A percentile compares a stretch with the other conserved stretches of the same genome.
Evolutionary conservation across 1,140 invertebrate species (phyloP).

Genomic region (Campoletis sonorensis): DNA sequence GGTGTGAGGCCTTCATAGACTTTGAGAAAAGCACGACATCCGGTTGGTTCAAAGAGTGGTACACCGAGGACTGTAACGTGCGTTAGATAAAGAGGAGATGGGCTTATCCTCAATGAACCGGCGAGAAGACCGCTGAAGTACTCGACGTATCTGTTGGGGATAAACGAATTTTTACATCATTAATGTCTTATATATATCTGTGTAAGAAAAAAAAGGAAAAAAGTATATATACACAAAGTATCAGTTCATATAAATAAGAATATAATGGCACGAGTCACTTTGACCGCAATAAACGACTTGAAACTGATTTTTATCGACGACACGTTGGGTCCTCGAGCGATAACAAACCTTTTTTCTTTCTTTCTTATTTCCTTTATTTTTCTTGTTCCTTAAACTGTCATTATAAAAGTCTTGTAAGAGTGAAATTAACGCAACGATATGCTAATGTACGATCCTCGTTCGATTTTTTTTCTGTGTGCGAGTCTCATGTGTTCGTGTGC

Average conservation of each 20-base stretch:
- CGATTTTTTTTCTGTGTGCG: background rate
- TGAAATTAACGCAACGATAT: conserved; percentile 54
- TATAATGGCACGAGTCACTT: background rate
- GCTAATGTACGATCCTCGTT: conserved; percentile 56
- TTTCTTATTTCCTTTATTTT: background rate
- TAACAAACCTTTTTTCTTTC: background rate
- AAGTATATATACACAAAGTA: no score
- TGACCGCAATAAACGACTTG: background rate
- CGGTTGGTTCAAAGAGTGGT: conserved; percentile 84
- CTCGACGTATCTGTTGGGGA: conserved; percentile 86
- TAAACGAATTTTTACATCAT: conserved; percentile 46
- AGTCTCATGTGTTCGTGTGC: no score
- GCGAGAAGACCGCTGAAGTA: conserved; percentile 94
- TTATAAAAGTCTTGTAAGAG: conserved; percentile 15
- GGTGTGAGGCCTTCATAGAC: conserved; percentile 91
- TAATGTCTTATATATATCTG: background rate
- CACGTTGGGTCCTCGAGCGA: conserved; percentile 2
- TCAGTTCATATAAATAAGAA: no score
- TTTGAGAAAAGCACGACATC: conserved; percentile 88
- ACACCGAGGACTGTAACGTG: conserved; percentile 91
- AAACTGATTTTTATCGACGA: conserved; percentile 20
- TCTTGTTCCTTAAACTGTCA: background rate
- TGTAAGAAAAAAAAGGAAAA: no score
- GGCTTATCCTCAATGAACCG: conserved; percentile 91
- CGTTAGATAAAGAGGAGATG: conserved; percentile 89